Evolutionary conservation across 1,140 invertebrate genomes (phyloP).

Genomic region (Trichomalopsis sarcophagae): DNA sequence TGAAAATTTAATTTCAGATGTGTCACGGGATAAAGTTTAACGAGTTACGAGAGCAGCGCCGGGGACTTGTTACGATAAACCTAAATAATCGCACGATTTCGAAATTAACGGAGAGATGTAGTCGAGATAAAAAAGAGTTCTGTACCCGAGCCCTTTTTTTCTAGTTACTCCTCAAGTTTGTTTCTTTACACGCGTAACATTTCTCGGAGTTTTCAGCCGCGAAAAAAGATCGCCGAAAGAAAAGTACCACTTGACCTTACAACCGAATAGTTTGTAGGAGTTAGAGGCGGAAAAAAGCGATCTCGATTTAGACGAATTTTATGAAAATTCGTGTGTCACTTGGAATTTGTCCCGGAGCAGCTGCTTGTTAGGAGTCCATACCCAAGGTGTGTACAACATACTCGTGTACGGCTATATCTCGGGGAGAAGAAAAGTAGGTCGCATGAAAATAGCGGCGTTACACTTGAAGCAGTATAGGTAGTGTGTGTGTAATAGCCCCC

Average conservation of each 20-base stretch:
- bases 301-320: no score
- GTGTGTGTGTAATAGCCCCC: not conserved
- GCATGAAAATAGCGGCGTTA: constrained; percentile 61
- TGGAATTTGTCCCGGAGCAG: constrained; percentile 64
- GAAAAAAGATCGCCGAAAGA: not conserved
- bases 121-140: no score
- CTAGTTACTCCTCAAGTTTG: not conserved
- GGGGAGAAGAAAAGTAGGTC: constrained; percentile 61
- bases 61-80: not conserved
- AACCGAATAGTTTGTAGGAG: not conserved
- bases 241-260: not conserved
- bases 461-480: not conserved
- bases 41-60: no score
- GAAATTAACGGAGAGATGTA: not conserved
- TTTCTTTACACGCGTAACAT: not conserved
- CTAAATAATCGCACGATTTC: not conserved
- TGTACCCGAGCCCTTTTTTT: not conserved
- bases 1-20: not conserved
- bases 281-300: no score
- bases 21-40: not conserved
- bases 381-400: not conserved
- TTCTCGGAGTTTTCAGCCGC: not conserved
- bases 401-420: constrained; percentile 34
- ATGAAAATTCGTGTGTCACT: constrained; percentile 34
- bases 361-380: constrained; percentile 58